These are phyloP conservation scores for Epinotia brunnichana DNA, from an alignment of 2,888 invertebrate species.

Conservation along the genomic window DNA sequence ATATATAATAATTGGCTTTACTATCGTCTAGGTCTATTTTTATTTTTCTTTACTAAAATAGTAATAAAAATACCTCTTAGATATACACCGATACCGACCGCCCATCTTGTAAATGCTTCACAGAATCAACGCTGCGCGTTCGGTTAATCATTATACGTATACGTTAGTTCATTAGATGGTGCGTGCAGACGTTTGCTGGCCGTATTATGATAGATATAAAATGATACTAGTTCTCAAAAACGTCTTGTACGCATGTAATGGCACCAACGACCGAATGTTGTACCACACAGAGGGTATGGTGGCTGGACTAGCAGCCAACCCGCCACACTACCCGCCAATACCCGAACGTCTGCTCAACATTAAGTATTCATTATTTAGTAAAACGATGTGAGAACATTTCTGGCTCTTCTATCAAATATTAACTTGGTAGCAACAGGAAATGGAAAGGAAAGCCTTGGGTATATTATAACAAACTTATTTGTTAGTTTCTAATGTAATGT, in stretches of 20 bases:
- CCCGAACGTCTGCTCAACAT: neutral
- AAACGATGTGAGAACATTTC: neutral
- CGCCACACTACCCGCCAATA: neutral
- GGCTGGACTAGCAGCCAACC: neutral
- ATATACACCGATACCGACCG: neutral
- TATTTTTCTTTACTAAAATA: neutral
- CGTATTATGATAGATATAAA: too few species aligned
- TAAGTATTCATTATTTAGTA: neutral
- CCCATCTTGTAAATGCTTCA: neutral
- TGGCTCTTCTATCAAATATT: neutral
- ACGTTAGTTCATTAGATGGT: neutral
- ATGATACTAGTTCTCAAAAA: too few species aligned
- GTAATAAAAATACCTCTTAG: slow-evolving; percentile 1
- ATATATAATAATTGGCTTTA: neutral
- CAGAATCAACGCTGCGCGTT: neutral
- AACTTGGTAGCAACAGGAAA: neutral
- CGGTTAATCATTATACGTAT: neutral
- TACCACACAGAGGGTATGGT: neutral
- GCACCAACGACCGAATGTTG: neutral
- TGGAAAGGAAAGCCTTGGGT: neutral
- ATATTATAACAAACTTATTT: neutral
- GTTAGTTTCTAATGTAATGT: neutral
- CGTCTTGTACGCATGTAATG: too few species aligned
- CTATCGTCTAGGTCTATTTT: too few species aligned
- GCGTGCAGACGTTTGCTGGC: neutral